Conservation (phyloP, 2,888 invertebrate genomes). For the Phragmatobia fuliginosa region DNA sequence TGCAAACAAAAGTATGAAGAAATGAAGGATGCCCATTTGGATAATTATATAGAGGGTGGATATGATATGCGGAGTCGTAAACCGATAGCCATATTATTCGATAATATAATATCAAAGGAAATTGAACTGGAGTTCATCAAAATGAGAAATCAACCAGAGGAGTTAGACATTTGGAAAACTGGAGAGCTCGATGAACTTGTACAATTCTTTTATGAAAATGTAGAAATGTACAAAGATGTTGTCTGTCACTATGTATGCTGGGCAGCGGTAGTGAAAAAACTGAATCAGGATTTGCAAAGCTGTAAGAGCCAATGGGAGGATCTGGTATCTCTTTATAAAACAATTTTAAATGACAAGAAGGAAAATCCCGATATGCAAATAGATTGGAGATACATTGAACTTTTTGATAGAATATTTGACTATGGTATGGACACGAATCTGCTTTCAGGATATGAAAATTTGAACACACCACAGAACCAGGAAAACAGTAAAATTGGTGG, state of each 20-base stretch:
- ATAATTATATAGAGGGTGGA: conserved; percentile 59
- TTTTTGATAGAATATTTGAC: conserved; percentile 81
- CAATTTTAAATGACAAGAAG: conserved; percentile 74
- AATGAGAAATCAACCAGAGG: conserved; percentile 26
- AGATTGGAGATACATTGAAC: conserved; percentile 79
- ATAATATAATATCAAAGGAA: conserved; percentile 74
- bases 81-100: conserved; percentile 72
- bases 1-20: conserved; percentile 69
- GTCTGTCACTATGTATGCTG: conserved; percentile 76
- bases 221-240: conserved; percentile 74
- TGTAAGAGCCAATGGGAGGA: conserved; percentile 74
- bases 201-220: conserved; percentile 71
- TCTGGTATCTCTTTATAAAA: conserved; percentile 66
- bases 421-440: conserved; percentile 77
- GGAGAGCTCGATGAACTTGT: conserved; percentile 70
- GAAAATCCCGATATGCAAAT: conserved; percentile 78
- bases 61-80: conserved; percentile 64
- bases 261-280: conserved; percentile 63
- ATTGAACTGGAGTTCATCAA: conserved; percentile 57
- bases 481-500: conserved; percentile 62
- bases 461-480: conserved; percentile 26
- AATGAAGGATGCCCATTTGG: conserved; percentile 65
- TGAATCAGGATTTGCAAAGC: conserved; percentile 53
- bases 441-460: conserved; percentile 65
- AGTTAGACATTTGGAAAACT: conserved; percentile 56